A percentile compares a stretch with the other conserved stretches of the same genome.
Evolutionary conservation across 2,797 vertebrate genomes (phyloP).

Genomic region (Pterois miles): DNA sequence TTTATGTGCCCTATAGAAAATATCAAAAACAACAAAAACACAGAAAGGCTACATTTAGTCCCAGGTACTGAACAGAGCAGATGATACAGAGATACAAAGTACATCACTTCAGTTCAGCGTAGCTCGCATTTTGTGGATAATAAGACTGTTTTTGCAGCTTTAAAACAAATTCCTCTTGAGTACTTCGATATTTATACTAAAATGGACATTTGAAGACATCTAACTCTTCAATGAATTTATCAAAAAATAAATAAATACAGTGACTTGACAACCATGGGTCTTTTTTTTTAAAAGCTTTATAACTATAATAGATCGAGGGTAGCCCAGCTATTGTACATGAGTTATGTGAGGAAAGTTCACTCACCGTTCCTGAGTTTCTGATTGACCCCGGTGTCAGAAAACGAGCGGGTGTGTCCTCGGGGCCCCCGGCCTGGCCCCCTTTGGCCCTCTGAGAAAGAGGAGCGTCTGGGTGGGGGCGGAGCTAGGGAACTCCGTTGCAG

Average conservation of each 20-base stretch:
- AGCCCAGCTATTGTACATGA: neutral
- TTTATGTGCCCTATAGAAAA: neutral
- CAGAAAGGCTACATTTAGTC: neutral
- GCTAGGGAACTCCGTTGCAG: slow-evolving; percentile 29
- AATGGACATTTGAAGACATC: neutral
- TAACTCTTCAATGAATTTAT: neutral
- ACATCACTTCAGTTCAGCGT: neutral
- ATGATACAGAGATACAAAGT: neutral
- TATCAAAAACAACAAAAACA: neutral
- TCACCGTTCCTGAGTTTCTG: slow-evolving; percentile 89
- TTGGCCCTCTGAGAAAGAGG: slow-evolving; percentile 94
- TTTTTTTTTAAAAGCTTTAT: too few species aligned
- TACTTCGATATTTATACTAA: neutral
- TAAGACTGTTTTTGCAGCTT: neutral
- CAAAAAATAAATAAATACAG: neutral
- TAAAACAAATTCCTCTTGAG: neutral
- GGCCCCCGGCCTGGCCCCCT: slow-evolving; percentile 60
- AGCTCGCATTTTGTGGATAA: neutral
- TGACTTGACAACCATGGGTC: too few species aligned
- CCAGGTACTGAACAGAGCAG: neutral
- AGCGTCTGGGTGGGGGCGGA: slow-evolving; percentile 82
- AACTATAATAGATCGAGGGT: too few species aligned
- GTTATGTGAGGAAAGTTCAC: neutral
- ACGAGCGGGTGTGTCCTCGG: slow-evolving; percentile 90
- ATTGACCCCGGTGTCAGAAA: slow-evolving; percentile 92